Evolutionary conservation across 2,888 invertebrate genomes (phyloP).

Genomic region (Macrosiphum euphorbiae): DNA sequence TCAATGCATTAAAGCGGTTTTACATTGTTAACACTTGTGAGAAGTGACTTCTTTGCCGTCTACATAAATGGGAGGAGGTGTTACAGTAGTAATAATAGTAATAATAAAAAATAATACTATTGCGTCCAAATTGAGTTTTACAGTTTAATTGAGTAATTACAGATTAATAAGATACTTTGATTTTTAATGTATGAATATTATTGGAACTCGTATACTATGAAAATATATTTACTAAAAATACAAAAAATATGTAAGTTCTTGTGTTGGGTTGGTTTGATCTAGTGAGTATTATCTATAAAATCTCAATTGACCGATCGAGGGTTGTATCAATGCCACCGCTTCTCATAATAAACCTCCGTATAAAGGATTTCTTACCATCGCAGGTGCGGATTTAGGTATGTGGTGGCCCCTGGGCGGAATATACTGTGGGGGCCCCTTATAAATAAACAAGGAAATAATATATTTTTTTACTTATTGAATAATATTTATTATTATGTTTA

Average conservation of each 20-base stretch:
- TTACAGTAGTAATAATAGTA: neutral
- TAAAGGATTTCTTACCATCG: too few relatives aligned
- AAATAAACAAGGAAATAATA: too few relatives aligned
- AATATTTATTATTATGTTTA: too few relatives aligned
- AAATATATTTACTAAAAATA: neutral
- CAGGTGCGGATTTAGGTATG: too few relatives aligned
- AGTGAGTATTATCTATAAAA: neutral
- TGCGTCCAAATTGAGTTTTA: too few relatives aligned
- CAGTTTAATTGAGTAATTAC: neutral
- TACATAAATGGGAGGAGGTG: neutral
- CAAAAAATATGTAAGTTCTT: neutral
- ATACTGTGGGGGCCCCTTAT: too few relatives aligned
- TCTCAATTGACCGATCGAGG: neutral
- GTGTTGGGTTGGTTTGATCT: neutral
- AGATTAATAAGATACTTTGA: neutral
- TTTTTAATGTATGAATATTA: too few relatives aligned
- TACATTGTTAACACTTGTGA: conserved; percentile 22
- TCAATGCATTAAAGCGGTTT: conserved; percentile 35
- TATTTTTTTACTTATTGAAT: too few relatives aligned
- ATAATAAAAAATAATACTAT: neutral
- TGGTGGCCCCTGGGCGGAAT: too few relatives aligned
- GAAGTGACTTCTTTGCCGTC: neutral
- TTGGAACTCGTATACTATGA: neutral
- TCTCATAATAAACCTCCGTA: neutral
- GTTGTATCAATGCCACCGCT: neutral